Percentiles rank a stretch among this genome's conserved stretches.
phyloP scores from a whole-genome alignment of 2,888 invertebrate species.

The Camptogramma bilineatum region DNA sequence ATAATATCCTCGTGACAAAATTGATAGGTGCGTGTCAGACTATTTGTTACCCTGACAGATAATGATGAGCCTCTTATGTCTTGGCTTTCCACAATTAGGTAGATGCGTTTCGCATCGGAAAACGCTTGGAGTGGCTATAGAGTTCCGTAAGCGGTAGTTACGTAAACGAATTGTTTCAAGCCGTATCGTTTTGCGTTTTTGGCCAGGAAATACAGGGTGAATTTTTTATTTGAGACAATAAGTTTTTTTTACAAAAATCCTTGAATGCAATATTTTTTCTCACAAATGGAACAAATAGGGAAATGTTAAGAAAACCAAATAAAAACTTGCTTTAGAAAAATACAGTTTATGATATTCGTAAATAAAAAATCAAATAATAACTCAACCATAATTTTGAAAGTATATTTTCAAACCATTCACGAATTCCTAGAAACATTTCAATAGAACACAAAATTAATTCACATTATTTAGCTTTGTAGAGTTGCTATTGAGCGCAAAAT shows the following conservation, averaged over 20 bases:
- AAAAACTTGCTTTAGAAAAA: neutral
- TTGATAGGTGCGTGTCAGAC: conserved; percentile 45
- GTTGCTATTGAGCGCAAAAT: conserved; percentile 52
- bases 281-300: neutral
- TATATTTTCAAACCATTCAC: conserved; percentile 1
- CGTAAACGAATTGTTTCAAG: conserved; percentile 41
- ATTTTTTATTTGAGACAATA: conserved; percentile 1
- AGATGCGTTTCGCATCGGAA: conserved; percentile 44
- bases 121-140: conserved; percentile 39
- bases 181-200: conserved; percentile 32
- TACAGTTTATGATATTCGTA: neutral
- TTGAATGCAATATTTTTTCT: neutral
- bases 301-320: neutral
- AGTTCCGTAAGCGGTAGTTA: conserved; percentile 37
- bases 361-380: neutral
- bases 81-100: conserved; percentile 49
- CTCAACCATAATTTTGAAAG: neutral
- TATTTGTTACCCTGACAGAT: conserved; percentile 46
- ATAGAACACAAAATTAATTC: conserved; percentile 39
- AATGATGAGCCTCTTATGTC: conserved; percentile 48
- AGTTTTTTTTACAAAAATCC: conserved; percentile 4
- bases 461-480: conserved; percentile 45
- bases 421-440: conserved; percentile 26
- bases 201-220: conserved; percentile 4
- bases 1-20: conserved; percentile 45